Evolutionary conservation across 2,113 vertebrate genomes (phyloP), one percentile per base, ranked within the genome.

Genomic region (Neodon shergylaensis): DNA sequence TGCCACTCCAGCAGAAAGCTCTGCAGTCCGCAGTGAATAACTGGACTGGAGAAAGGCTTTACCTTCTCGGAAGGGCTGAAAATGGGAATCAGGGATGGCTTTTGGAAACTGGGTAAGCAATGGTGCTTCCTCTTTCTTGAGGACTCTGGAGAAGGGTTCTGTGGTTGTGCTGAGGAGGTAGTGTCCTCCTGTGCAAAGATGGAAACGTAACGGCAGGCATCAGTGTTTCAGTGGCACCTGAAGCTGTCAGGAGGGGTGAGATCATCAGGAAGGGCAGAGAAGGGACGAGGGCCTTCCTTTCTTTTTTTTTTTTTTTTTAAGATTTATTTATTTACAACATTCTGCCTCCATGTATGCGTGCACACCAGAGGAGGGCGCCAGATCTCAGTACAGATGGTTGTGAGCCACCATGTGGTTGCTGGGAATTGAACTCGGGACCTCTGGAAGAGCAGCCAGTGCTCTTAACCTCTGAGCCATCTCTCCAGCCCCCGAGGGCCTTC

Each of bases 171-270:
- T 28, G 13, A 95, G 68, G 49, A 47, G 26, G 44, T 11, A 28
- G 49, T 47, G 16, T 77, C 78, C 84, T 95, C n/a, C 16, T 84
- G 44, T 82, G 33, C 58, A 94, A 93, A 12, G 63, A 79, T 49
- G 22, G 79, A 96, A 97, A 97, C 77, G 79, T 3, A 77, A 88
- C 33, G 77, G 73, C 85, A 95, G 73, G 85, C 92, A 81, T 73
- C 52, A 26, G 88, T 90, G 39, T 93, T 91, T 90, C 79, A 47
- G 72, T 73, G 66, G 68, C n/a, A 68, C 73, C 22, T 81, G 87
- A 91, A 88, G 49, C 81, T 94, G 86, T 3, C 82, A 42, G 76
- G 88, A 84, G 4, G 24, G 63, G 83, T 87, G 44, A 95, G 39
- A 86, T 68, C 52, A 88, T 77, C 49, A 94, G 86, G 90, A 86